Base-by-base conservation (phyloP, 2,797 vertebrate species). In the Buceros bicornis region DNA sequence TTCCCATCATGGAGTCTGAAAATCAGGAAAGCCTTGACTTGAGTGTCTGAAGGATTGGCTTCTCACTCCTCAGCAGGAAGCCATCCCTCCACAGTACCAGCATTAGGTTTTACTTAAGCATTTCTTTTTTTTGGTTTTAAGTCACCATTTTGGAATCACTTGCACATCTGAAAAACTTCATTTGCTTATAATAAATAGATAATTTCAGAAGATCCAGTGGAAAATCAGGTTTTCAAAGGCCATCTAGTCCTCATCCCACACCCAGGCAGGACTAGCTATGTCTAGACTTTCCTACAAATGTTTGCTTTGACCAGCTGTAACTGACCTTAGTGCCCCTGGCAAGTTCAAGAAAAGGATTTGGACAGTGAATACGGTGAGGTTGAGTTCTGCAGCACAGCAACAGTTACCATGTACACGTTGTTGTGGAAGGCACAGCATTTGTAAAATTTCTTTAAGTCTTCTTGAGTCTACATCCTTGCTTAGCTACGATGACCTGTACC, bases 391-490 rank as follows among this genome's bases (percentile, higher is more conserved):
- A 65, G 57, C 53, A n/a, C 0, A 0, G n/a, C 66, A 64, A 54
- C 29, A 54, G 43, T 42, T 29, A 33, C 5, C 21, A 25, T 0
- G 12, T 2, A 10, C 26, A 22, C 1, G 0, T 13, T 28, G 21
- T 26, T 64, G 37, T 45, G 58, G 47, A 24, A 66, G 42, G 56
- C 48, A 67, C 54, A 64, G 47, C 35, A 20, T 24, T 9, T 25
- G 35, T 1, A 25, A 28, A 57, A 10, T 53, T 64, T 33, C 74
- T 48, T 19, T 19, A 45, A 40, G 37, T 40, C 37, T 40, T 10
- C 37, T 40, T 40, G 12, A 16, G 7, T 10, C n/a, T 42, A 0
- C 50, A 20, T 6, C 20, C 14, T 8, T 53, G 51, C 42, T n/a
- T 28, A 81, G 69, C 45, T 65, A 67, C 43, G 33, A 29, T 25